Evolutionary conservation across 2,113 vertebrate species (phyloP).

Genomic region (Ceratotherium simum): DNA sequence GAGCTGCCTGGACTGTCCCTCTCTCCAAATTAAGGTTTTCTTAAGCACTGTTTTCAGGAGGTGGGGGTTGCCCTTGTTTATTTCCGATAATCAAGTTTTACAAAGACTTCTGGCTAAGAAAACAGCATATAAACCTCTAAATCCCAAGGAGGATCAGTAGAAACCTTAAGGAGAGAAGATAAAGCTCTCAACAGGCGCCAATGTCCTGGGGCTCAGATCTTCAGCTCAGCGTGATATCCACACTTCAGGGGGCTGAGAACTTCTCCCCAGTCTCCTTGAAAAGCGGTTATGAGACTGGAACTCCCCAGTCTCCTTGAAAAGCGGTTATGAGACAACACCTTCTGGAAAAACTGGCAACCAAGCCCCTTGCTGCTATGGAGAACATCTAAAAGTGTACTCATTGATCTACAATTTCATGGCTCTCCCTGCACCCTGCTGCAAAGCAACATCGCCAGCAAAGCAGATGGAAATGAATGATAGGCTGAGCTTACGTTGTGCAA

Average conservation of each 20-base stretch:
- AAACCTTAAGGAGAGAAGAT: constrained; percentile 53
- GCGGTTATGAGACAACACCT: neutral
- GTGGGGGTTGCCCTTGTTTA: neutral
- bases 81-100: constrained; percentile 58
- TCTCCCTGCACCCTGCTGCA: neutral
- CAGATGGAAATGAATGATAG: neutral
- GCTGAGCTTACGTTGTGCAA: neutral
- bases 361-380: neutral
- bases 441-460: neutral
- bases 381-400: neutral
- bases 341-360: neutral
- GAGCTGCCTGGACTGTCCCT: neutral
- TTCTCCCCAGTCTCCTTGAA: neutral
- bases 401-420: neutral
- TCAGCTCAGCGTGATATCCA: constrained; percentile 38
- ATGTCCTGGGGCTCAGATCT: constrained; percentile 9
- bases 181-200: constrained; percentile 63
- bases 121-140: constrained; percentile 56
- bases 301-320: neutral
- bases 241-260: constrained; percentile 5
- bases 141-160: constrained; percentile 38
- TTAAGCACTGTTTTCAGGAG: constrained; percentile 21
- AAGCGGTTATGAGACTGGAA: neutral
- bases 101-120: constrained; percentile 57
- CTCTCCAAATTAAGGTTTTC: constrained; percentile 23